Conservation (phyloP, 2,888 invertebrate genomes). For the Coronaproctus castanopsis region DNA sequence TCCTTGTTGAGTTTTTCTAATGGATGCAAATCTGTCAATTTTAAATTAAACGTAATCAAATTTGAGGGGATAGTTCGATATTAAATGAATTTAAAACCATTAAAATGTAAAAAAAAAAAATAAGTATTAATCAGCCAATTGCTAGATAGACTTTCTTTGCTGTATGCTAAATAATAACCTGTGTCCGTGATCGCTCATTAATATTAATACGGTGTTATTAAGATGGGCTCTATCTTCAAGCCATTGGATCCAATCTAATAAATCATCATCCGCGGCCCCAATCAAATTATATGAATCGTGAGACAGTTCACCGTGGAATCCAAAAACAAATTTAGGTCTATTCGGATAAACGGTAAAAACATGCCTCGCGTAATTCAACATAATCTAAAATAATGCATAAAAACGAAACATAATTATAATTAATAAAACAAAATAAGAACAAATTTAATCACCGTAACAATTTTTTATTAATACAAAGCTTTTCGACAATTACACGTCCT, state of each 20-base stretch:
- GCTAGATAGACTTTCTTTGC: too few species aligned
- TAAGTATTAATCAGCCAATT: neutral
- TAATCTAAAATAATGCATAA: too few species aligned
- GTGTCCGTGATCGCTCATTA: constrained; percentile 88
- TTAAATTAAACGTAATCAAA: too few species aligned
- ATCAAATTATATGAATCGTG: constrained; percentile 69
- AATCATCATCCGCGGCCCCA: constrained; percentile 52
- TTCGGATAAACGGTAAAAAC: constrained; percentile 39
- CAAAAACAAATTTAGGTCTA: constrained; percentile 60
- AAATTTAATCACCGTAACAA: too few species aligned
- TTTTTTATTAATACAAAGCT: too few species aligned
- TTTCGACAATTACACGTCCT: too few species aligned
- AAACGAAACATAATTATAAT: too few species aligned
- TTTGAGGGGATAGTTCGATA: neutral
- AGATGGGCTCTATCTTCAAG: constrained; percentile 40
- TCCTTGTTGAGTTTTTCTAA: constrained; percentile 71
- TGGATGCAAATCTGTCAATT: constrained; percentile 48
- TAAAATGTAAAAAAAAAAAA: neutral
- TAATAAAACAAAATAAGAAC: too few species aligned
- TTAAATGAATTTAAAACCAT: neutral
- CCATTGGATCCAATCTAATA: constrained; percentile 40
- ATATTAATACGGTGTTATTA: constrained; percentile 58
- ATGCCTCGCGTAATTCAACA: constrained; percentile 33
- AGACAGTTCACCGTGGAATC: constrained; percentile 72
- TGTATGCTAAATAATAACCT: constrained; percentile 37